A percentile compares a stretch with the other conserved stretches of the same genome.
Conservation (phyloP, 2,113 vertebrate species). For the Tupaia chinensis region DNA sequence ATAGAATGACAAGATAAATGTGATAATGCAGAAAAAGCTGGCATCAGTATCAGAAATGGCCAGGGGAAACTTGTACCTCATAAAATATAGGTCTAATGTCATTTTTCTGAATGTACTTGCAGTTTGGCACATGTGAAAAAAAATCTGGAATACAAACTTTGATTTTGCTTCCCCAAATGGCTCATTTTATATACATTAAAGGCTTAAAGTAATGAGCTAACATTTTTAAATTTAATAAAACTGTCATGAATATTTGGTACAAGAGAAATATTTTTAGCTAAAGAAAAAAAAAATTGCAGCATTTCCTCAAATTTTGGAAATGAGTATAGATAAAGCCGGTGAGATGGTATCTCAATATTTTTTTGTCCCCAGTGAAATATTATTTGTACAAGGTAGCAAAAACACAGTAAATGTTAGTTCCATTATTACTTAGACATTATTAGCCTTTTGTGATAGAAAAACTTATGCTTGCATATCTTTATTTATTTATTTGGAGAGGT, state of each 20-base stretch:
- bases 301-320: background rate
- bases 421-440: background rate
- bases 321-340: background rate
- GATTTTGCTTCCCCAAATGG: background rate
- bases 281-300: background rate
- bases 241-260: background rate
- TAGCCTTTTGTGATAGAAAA: background rate
- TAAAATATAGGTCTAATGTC: background rate
- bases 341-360: background rate
- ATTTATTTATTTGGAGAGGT: too few relatives aligned
- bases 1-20: background rate
- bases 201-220: background rate
- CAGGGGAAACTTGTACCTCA: background rate
- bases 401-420: background rate
- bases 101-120: background rate
- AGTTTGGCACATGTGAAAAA: background rate
- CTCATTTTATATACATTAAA: constrained; percentile 24
- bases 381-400: background rate
- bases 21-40: too few relatives aligned
- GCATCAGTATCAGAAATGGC: background rate
- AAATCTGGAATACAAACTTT: background rate
- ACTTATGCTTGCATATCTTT: background rate
- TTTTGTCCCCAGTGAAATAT: background rate
- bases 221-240: constrained; percentile 37
- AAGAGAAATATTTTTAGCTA: background rate